phyloP scores from a whole-genome alignment of 1,140 invertebrate genomes.

The Physella acuta region DNA sequence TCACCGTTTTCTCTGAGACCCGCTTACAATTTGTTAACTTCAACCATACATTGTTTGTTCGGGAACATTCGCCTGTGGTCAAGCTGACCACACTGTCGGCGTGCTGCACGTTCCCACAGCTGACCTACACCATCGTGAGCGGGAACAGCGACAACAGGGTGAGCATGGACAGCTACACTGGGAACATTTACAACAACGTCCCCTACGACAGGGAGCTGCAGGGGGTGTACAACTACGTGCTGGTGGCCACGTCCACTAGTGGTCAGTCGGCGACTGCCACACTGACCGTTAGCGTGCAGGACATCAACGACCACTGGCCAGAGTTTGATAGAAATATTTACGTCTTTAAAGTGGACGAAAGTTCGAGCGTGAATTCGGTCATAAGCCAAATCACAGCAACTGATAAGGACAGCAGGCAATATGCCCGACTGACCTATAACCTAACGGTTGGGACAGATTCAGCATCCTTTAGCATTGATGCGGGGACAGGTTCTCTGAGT shows the following conservation, averaged over 20 bases:
- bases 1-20: slow-evolving; percentile 8
- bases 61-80: neutral
- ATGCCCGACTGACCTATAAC: neutral
- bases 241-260: neutral
- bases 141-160: slow-evolving; percentile 14
- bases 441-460: neutral
- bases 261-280: neutral
- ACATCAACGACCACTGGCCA: slow-evolving; percentile 23
- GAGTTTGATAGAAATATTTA: neutral
- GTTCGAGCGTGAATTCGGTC: no score
- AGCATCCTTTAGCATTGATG: neutral
- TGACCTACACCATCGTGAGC: neutral
- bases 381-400: neutral
- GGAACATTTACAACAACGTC: neutral
- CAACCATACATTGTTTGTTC: neutral
- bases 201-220: slow-evolving; percentile 14
- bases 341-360: neutral
- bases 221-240: neutral
- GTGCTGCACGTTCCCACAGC: neutral
- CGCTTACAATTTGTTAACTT: neutral
- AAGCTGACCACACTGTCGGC: neutral
- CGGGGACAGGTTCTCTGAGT: neutral
- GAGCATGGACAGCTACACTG: neutral
- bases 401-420: neutral
- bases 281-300: neutral